Evolutionary conservation across 35 echinoderm and acorn worm species (phyloP).

Genomic region (Ptychodera flava): DNA sequence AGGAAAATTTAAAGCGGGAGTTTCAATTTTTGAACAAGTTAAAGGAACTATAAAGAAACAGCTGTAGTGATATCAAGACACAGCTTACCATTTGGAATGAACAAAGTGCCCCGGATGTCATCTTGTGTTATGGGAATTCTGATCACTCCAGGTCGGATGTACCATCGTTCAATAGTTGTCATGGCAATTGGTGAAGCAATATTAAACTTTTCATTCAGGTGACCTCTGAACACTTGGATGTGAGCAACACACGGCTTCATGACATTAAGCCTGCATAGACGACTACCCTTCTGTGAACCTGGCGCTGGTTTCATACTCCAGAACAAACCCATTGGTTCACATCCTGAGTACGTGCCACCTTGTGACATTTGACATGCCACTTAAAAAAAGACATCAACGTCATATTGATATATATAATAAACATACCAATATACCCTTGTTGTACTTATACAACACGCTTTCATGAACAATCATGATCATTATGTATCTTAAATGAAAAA

Average conservation of each 20-base stretch:
- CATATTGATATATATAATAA: no score
- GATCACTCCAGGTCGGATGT: background rate
- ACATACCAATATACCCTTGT: no score
- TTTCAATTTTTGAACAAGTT: no score
- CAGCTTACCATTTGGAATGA: constrained; percentile 18
- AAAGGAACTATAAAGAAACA: no score
- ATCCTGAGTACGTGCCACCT: constrained; percentile 22
- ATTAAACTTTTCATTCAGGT: background rate
- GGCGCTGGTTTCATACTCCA: constrained; percentile 12
- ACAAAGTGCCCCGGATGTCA: constrained; percentile 2
- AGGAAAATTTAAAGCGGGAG: no score
- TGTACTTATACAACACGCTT: no score
- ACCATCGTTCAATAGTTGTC: background rate
- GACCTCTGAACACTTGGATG: background rate
- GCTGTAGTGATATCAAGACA: no score
- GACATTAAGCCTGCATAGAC: background rate
- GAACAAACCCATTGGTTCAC: constrained; percentile 24
- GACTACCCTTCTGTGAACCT: background rate
- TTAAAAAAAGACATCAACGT: no score
- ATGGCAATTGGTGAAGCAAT: background rate
- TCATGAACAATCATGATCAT: no score
- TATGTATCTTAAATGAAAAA: no score
- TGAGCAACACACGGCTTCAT: background rate
- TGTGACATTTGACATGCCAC: background rate
- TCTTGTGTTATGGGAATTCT: background rate